Percentiles rank a stretch among this genome's conserved stretches.
Conservation (phyloP, 2,113 vertebrate genomes). For the Zapornia atra region DNA sequence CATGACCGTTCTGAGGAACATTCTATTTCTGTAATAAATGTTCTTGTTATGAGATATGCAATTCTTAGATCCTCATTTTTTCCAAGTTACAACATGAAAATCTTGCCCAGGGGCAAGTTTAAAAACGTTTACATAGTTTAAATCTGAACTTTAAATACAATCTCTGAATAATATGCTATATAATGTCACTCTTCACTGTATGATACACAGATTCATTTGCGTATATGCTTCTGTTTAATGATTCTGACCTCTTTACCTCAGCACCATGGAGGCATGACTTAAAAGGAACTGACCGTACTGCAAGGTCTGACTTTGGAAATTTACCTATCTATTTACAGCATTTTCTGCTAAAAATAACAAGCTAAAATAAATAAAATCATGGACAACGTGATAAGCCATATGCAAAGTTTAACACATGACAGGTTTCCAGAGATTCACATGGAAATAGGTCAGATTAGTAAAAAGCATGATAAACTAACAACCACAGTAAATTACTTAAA, state of each 20-base stretch:
- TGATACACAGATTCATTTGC: not conserved
- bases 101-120: not conserved
- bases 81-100: not conserved
- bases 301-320: not conserved
- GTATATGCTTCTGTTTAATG: not conserved
- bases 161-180: not conserved
- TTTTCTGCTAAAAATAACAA: not conserved
- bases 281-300: not conserved
- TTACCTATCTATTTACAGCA: not conserved
- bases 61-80: not conserved
- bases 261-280: not conserved
- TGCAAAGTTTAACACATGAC: not conserved
- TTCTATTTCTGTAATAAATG: slow-evolving; percentile 17
- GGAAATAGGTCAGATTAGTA: not conserved
- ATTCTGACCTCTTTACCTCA: not conserved
- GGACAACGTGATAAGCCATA: not conserved
- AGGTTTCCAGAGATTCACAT: not conserved
- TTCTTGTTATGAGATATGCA: not conserved
- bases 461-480: not conserved
- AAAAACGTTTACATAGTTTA: not conserved
- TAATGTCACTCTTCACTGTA: not conserved
- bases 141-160: not conserved
- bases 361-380: not conserved
- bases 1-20: not conserved
- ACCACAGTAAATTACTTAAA: not conserved